Conservation (phyloP, 2,113 vertebrate species). For the Herpetotheres cachinnans region DNA sequence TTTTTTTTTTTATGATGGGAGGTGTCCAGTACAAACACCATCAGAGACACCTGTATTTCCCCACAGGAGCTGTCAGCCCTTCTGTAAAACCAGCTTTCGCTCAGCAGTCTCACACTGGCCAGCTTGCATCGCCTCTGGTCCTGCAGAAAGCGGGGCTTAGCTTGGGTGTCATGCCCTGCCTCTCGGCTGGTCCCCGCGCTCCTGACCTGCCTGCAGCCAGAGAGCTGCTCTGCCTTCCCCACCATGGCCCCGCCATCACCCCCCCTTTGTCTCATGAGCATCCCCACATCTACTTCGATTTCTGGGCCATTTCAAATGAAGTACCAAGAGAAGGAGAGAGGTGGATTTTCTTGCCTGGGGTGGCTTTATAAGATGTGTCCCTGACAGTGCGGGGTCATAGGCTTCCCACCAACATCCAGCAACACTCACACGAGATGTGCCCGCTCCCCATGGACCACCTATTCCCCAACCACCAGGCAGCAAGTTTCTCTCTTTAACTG, state of each 20-base stretch:
- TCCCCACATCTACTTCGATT: not conserved
- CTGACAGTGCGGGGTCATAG: not conserved
- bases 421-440: not conserved
- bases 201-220: not conserved
- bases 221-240: not conserved
- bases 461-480: not conserved
- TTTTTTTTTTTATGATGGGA: not conserved
- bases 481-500: not conserved
- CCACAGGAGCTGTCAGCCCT: not conserved
- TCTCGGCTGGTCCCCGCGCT: rapidly evolving
- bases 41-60: not conserved
- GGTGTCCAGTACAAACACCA: not conserved
- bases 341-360: not conserved
- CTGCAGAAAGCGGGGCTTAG: not conserved
- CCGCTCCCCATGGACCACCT: rapidly evolving
- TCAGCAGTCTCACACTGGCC: not conserved
- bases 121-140: not conserved
- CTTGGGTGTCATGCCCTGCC: too few species aligned
- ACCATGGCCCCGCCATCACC: rapidly evolving
- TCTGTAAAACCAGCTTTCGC: not conserved
- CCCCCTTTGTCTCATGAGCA: not conserved
- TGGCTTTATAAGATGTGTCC: not conserved
- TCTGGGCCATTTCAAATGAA: not conserved
- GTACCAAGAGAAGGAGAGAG: not conserved
- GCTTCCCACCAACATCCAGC: not conserved